Evolutionary conservation across 1,140 invertebrate genomes (phyloP), one percentile per base, ranked within the genome.

Genomic region (Elymnias hypermnestra): DNA sequence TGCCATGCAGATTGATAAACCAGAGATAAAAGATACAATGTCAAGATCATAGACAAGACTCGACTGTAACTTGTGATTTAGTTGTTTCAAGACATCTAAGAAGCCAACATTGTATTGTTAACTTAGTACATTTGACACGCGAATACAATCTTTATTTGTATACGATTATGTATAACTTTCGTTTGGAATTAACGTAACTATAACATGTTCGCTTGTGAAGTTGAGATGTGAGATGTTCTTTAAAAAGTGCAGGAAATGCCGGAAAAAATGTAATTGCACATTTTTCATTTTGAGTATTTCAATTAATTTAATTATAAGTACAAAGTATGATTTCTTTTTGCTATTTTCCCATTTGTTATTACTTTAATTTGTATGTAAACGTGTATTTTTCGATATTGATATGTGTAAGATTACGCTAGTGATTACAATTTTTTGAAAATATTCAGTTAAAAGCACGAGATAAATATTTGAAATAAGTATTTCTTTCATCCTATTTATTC

Each of bases 201-300:
- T 26, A 26, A 18, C 3, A 13, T 49, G 17, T 35, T 17, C 35
- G 7, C 17, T 8, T 21, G 22, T 5, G n/a, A 4, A 0, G 10
- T 28, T 12, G 18, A 28, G 2, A 25, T 39, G 39, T 17, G 40
- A 44, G 13, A 83, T 79, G 75, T 62, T 79, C 19, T 76, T 77
- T 44, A 69, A 68, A 39, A 77, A 73, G 59, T 83, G 75, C 51
- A 71, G 65, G 21, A 71, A 67, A 57, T 76, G 72, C 31, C 69
- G 72, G 0, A 66, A 51, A 22, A 79, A 76, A 65, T 69, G 74
- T 78, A 76, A 78, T 53, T 66, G 62, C 54, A 19, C 51, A 21
- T 45, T 45, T 49, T 22, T 29, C 18, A 43, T 38, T 46, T 10
- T n/a, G n/a, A n/a, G n/a, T 48, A 22, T 26, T 43, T 33, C 17